Conservation (phyloP, 1,140 invertebrate species). For the Drosophila equinoxialis region DNA sequence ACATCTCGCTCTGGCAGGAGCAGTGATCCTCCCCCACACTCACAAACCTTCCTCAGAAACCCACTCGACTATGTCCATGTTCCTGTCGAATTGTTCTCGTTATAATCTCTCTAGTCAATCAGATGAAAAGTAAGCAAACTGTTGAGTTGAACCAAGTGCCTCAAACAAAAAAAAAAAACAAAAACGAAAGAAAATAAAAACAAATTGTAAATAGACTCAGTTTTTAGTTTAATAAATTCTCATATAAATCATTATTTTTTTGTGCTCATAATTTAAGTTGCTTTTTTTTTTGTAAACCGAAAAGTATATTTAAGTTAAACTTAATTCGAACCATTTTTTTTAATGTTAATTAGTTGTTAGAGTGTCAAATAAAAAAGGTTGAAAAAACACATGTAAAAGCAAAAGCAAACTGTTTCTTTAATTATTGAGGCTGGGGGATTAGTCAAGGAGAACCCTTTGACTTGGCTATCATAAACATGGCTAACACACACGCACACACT, state of each 20-base stretch:
- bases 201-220: slow-evolving; percentile 59
- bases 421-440: neutral
- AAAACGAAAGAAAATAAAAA: too few species aligned
- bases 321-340: slow-evolving; percentile 34
- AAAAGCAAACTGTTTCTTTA: slow-evolving; percentile 6
- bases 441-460: neutral
- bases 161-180: slow-evolving; percentile 30
- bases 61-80: too few species aligned
- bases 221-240: slow-evolving; percentile 16
- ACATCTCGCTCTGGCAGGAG: slow-evolving; percentile 93
- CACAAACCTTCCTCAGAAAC: too few species aligned
- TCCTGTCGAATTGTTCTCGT: slow-evolving; percentile 28
- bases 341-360: slow-evolving; percentile 57
- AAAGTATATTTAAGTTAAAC: slow-evolving; percentile 40
- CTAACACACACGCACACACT: neutral
- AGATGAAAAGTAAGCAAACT: slow-evolving; percentile 13
- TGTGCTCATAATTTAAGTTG: slow-evolving; percentile 12
- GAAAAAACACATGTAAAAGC: slow-evolving; percentile 12
- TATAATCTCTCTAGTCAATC: slow-evolving; percentile 76
- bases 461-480: neutral
- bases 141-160: slow-evolving; percentile 69
- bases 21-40: slow-evolving; percentile 80
- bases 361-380: slow-evolving; percentile 40
- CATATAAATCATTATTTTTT: slow-evolving; percentile 33
- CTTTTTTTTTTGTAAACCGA: slow-evolving; percentile 34